Base-by-base conservation (phyloP, 2,797 vertebrate species). In the Eleutherodactylus coqui region DNA sequence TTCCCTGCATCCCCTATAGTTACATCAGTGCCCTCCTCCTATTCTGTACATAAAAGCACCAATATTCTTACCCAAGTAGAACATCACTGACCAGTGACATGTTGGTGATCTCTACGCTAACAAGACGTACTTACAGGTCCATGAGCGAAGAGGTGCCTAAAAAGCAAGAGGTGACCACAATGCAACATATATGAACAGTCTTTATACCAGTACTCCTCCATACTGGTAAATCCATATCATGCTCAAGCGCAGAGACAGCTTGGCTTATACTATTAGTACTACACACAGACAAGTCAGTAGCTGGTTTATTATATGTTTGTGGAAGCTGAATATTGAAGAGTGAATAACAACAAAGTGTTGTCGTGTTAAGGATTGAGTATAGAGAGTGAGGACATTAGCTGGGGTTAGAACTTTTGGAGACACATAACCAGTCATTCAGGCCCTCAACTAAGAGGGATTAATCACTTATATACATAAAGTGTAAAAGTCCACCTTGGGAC, bases 251-350 rank as follows among this genome's bases (percentile, higher is more conserved):
- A 92, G 93, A 91, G 91, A 92, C 91, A 93, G 94, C 94, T 94
- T 93, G 94, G 93, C 93, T 91, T 93, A 93, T 91, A 92, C 91
- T 93, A 95, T 95, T 91, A 96, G 95, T 94, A 95, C 91, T 92
- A 94, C 95, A 93, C 93, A 94, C 95, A 96, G 96, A 96, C 96
- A 96, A 96, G 95, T 95, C 93, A 95, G 94, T 94, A 95, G 92
- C 78, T 89, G 89, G 55, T 69, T 75, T 36, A 51, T 32, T 83
- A 32, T 4, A 78, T 55, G 70, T 69, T 55, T 84, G 69, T 58
- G 53, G 70, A 80, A 38, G 79, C 70, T 82, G 79, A 86, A 55
- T 34, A 73, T 10, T 47, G 58, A 32, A 32, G 36, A 77, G 43
- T 38, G n/a, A 73, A 14, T 29, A 53, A 16, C 17, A 55, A 29